phyloP scores from a whole-genome alignment of 2,888 invertebrate genomes.

The Acronicta psi region DNA sequence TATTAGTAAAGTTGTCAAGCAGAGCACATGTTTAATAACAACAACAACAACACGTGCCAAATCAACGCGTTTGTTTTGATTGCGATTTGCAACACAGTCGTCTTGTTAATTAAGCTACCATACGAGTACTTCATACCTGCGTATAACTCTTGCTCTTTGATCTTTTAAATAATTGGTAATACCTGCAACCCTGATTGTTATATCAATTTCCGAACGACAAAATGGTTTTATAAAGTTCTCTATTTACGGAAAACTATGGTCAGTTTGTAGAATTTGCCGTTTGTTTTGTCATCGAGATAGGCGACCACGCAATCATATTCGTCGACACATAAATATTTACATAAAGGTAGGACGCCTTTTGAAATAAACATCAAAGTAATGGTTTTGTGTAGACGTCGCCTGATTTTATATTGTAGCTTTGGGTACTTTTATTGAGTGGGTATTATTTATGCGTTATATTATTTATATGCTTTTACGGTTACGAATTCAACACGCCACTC shows the following conservation, averaged over 20 bases:
- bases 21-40: neutral
- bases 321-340: slow-evolving; percentile 55
- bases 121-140: slow-evolving; percentile 18
- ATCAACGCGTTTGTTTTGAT: slow-evolving; percentile 19
- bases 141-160: slow-evolving; percentile 51
- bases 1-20: too few species aligned
- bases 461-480: slow-evolving; percentile 46
- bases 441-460: slow-evolving; percentile 58
- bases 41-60: neutral
- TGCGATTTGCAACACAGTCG: slow-evolving; percentile 7
- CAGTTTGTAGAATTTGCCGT: slow-evolving; percentile 15
- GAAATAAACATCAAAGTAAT: slow-evolving; percentile 66
- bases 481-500: too few species aligned
- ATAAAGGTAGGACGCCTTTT: slow-evolving; percentile 54
- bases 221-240: too few species aligned
- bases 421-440: slow-evolving; percentile 54
- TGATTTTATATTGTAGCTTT: slow-evolving; percentile 52
- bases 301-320: slow-evolving; percentile 44
- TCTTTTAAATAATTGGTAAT: slow-evolving; percentile 34
- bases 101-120: slow-evolving; percentile 29
- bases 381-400: slow-evolving; percentile 50
- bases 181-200: slow-evolving; percentile 25
- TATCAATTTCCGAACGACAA: slow-evolving; percentile 16
- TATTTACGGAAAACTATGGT: neutral
- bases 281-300: slow-evolving; percentile 30